A percentile compares a stretch with the other conserved stretches of the same genome.
phyloP scores from a whole-genome alignment of 2,113 vertebrate species.

The Sclerurus mexicanus region DNA sequence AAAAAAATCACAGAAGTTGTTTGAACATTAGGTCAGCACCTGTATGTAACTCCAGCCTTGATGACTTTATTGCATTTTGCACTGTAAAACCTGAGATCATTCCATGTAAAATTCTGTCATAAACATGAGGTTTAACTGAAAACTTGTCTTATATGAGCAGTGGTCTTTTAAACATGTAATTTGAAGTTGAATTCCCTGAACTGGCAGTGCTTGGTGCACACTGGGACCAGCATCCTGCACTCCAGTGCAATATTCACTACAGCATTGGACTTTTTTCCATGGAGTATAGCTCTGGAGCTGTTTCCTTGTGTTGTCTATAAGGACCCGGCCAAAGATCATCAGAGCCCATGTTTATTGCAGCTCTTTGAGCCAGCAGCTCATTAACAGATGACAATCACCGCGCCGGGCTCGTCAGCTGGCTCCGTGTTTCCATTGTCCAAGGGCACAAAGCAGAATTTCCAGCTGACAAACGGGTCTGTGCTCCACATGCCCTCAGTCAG shows the following conservation, averaged over 20 bases:
- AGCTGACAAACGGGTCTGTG: slow-evolving; percentile 82
- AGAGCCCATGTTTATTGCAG: neutral
- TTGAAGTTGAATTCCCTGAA: neutral
- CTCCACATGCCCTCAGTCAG: slow-evolving; percentile 50
- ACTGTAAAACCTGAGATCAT: neutral
- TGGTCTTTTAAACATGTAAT: neutral
- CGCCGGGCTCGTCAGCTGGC: slow-evolving; percentile 38
- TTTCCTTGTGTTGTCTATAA: neutral
- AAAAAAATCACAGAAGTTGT: neutral
- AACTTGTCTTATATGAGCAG: neutral
- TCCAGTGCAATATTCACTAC: neutral
- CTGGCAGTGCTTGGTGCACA: neutral
- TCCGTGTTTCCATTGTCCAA: slow-evolving; percentile 48
- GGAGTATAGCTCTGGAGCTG: neutral
- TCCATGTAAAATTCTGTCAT: neutral
- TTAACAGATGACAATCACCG: slow-evolving; percentile 60
- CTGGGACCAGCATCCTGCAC: rapidly evolving
- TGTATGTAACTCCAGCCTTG: neutral
- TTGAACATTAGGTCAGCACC: neutral
- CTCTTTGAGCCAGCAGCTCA: neutral
- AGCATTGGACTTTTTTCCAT: rapidly evolving
- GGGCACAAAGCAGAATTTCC: slow-evolving; percentile 80
- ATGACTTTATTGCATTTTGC: neutral
- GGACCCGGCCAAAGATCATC: rapidly evolving
- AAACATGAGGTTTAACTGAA: neutral